phyloP scores from a whole-genome alignment of 2,888 invertebrate genomes.

The Endotricha flammealis region DNA sequence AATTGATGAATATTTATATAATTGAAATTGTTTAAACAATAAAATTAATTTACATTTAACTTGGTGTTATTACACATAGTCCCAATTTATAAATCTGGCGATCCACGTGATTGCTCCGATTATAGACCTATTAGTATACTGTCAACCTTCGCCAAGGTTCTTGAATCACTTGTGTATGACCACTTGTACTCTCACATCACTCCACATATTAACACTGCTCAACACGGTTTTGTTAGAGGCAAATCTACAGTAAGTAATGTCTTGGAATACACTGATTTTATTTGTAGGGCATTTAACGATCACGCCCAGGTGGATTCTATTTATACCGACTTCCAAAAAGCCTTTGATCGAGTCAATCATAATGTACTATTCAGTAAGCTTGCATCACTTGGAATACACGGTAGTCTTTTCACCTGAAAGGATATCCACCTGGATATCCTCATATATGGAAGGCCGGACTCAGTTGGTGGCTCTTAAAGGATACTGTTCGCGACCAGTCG shows the following conservation, averaged over 20 bases:
- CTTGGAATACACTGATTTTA: not conserved
- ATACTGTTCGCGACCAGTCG: not conserved
- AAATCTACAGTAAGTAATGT: not conserved
- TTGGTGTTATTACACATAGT: no score
- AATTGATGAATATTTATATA: no score
- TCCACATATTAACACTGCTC: not conserved
- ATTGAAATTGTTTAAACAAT: no score
- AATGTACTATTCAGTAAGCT: not conserved
- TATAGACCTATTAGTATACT: no score
- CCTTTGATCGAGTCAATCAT: not conserved
- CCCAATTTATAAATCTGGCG: no score
- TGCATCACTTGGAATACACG: not conserved
- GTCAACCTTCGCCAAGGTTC: no score
- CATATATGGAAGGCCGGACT: not conserved
- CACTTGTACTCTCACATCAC: no score
- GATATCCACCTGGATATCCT: not conserved
- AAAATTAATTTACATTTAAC: no score
- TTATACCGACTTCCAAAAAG: not conserved
- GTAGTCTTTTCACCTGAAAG: not conserved
- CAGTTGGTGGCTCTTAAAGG: conserved; percentile 1
- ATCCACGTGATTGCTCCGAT: no score
- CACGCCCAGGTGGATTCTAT: not conserved
- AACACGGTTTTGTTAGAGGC: not conserved
- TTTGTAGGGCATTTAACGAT: not conserved
- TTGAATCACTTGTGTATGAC: no score